These are phyloP conservation scores for Megalops atlanticus DNA, from an alignment of 2,113 vertebrate genomes.

Conservation along the genomic window DNA sequence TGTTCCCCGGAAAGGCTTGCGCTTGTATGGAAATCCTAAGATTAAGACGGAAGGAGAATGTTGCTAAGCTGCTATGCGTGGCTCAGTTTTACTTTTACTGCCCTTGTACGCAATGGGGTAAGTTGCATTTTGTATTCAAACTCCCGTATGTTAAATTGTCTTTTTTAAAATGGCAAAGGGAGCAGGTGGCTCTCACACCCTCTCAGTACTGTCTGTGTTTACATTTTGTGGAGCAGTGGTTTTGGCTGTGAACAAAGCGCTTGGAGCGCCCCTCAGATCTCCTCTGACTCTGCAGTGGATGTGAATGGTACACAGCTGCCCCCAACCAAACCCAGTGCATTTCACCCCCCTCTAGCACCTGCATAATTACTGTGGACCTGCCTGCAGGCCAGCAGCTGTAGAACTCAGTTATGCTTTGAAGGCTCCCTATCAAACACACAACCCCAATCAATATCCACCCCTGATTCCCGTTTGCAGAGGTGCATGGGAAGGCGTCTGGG, in stretches of 20 bases:
- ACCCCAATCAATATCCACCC: constrained; percentile 10
- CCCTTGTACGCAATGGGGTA: no score
- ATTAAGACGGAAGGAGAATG: no score
- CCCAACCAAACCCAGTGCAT: neutral
- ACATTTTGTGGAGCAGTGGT: neutral
- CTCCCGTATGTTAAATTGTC: no score
- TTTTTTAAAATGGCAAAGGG: no score
- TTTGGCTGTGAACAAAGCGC: neutral
- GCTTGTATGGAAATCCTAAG: no score
- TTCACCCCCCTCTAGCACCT: neutral
- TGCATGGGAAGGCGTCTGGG: neutral
- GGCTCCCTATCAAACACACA: neutral
- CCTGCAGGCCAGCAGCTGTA: constrained; percentile 29
- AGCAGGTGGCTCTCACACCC: neutral
- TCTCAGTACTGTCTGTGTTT: neutral
- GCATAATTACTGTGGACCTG: constrained; percentile 19
- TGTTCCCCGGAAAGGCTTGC: no score
- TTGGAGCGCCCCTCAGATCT: neutral
- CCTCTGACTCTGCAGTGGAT: neutral
- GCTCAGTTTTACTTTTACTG: no score
- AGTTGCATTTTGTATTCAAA: no score
- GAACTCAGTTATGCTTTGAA: neutral
- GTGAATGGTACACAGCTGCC: neutral
- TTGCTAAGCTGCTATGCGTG: no score
- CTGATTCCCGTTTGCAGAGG: neutral